Conservation (phyloP, 2,888 invertebrate species). For the Andrena bucephala region DNA sequence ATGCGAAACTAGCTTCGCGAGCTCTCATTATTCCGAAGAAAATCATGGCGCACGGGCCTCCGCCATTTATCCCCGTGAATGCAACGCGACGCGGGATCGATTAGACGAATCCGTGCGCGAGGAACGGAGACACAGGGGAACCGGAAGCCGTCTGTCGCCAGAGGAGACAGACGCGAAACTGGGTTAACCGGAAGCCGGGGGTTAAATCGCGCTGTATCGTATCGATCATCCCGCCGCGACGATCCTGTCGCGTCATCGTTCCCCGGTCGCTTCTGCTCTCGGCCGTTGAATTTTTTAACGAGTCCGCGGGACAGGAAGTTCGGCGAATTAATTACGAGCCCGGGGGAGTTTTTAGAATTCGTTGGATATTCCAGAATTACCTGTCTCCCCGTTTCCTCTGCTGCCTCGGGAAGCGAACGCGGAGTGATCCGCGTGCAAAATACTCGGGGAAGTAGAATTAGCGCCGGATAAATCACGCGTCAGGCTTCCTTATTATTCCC, state of each 20-base stretch:
- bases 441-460: slow-evolving; percentile 51
- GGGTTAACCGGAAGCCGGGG: slow-evolving; percentile 48
- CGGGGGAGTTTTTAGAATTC: slow-evolving; percentile 4
- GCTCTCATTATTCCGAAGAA: not conserved
- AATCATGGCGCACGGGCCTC: not conserved
- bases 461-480: slow-evolving; percentile 42
- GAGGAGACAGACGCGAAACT: slow-evolving; percentile 38
- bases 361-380: not conserved
- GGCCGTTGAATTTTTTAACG: slow-evolving; percentile 34
- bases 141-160: slow-evolving; percentile 36
- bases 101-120: slow-evolving; percentile 47
- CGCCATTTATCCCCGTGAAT: slow-evolving; percentile 65
- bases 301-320: slow-evolving; percentile 1
- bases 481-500: slow-evolving; percentile 51
- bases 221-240: slow-evolving; percentile 46
- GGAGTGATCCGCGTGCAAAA: not conserved
- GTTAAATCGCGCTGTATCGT: slow-evolving; percentile 61
- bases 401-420: too few relatives aligned
- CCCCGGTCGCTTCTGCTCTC: not conserved
- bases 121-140: slow-evolving; percentile 26
- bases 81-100: slow-evolving; percentile 52
- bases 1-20: slow-evolving; percentile 1
- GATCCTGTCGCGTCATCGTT: slow-evolving; percentile 26
- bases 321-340: slow-evolving; percentile 41
- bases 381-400: not conserved